A percentile compares a stretch with the other conserved stretches of the same genome.
These are phyloP conservation scores for Channallabes apus DNA, from an alignment of 2,797 vertebrate species.

Conservation along the genomic window DNA sequence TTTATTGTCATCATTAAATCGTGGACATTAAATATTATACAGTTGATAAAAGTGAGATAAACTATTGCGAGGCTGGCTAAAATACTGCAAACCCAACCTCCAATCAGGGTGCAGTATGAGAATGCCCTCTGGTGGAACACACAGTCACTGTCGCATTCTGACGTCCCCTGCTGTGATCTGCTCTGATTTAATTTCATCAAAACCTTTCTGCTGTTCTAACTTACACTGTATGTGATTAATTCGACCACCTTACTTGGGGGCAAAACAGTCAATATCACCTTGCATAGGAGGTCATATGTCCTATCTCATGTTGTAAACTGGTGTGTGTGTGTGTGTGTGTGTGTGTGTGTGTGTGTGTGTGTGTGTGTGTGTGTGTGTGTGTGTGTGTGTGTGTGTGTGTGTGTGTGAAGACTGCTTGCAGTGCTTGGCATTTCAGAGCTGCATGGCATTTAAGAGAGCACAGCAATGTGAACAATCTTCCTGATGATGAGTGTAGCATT, in stretches of 20 bases:
- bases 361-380: neutral
- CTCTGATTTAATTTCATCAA: slow-evolving; percentile 34
- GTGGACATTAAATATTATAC: neutral
- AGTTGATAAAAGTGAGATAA: neutral
- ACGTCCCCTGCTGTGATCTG: slow-evolving; percentile 20
- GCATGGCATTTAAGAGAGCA: slow-evolving; percentile 33
- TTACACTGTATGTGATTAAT: slow-evolving; percentile 11
- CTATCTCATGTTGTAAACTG: neutral
- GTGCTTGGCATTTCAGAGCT: slow-evolving; percentile 38
- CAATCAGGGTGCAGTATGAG: slow-evolving; percentile 19
- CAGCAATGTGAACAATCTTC: slow-evolving; percentile 12
- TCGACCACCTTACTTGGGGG: slow-evolving; percentile 8
- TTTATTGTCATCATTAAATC: neutral
- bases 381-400: neutral
- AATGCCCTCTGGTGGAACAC: slow-evolving; percentile 36
- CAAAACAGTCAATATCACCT: slow-evolving; percentile 12
- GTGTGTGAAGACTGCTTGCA: slow-evolving; percentile 11
- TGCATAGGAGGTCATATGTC: slow-evolving; percentile 4
- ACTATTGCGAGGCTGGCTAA: neutral
- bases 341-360: neutral
- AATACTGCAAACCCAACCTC: neutral
- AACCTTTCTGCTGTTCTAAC: slow-evolving; percentile 15
- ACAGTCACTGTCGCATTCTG: slow-evolving; percentile 7
- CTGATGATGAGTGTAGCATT: slow-evolving; percentile 19
- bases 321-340: neutral